These are phyloP conservation scores for Drosophila ezoana DNA, from an alignment of 2,888 invertebrate species.

Conservation along the genomic window DNA sequence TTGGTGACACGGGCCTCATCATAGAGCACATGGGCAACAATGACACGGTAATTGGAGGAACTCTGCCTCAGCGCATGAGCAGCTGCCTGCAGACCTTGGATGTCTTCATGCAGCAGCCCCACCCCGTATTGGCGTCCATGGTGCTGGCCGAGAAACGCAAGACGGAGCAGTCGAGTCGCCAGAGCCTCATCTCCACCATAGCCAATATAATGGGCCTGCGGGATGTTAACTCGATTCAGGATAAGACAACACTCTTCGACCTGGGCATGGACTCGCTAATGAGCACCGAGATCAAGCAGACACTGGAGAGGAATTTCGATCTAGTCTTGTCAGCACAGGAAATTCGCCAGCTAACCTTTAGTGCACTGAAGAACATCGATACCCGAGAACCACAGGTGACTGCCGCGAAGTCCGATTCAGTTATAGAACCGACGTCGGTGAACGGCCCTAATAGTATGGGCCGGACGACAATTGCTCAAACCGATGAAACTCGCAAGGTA, in stretches of 20 bases:
- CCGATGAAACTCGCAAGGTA: constrained; percentile 86
- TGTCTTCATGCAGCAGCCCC: constrained; percentile 94
- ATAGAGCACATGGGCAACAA: constrained; percentile 95
- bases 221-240: constrained; percentile 91
- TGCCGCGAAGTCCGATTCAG: constrained; percentile 9
- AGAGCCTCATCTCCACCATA: constrained; percentile 91
- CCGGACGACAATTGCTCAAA: constrained; percentile 79
- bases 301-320: constrained; percentile 96
- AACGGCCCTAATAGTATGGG: constrained; percentile 27
- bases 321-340: constrained; percentile 95
- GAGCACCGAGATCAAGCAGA: constrained; percentile 99
- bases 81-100: constrained; percentile 96
- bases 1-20: constrained; percentile 98
- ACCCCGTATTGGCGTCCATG: constrained; percentile 92
- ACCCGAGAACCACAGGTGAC: constrained; percentile 45
- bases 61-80: constrained; percentile 96
- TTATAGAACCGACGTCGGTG: not conserved
- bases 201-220: constrained; percentile 96
- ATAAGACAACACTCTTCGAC: constrained; percentile 93
- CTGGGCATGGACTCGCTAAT: constrained; percentile 99
- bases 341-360: constrained; percentile 93
- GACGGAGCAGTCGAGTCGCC: constrained; percentile 86
- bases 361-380: constrained; percentile 87
- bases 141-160: constrained; percentile 95
- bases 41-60: constrained; percentile 96